These are phyloP conservation scores for Portunus trituberculatus DNA, from an alignment of 1,140 invertebrate genomes.

Conservation along the genomic window DNA sequence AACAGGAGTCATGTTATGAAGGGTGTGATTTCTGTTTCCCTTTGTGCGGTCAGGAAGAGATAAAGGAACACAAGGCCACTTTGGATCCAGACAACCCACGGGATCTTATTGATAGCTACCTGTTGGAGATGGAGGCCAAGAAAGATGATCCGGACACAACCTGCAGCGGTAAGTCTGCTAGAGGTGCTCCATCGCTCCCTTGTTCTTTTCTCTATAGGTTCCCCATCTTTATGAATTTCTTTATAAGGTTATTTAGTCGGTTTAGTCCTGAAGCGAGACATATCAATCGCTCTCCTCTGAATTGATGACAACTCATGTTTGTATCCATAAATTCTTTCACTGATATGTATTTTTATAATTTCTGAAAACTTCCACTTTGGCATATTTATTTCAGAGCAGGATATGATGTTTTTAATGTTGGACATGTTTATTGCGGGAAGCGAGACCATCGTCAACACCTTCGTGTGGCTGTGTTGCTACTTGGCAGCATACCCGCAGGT, in stretches of 20 bases:
- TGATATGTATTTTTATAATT: background rate
- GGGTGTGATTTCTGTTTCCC: too few relatives aligned
- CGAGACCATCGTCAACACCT: constrained; percentile 95
- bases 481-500: constrained; percentile 93
- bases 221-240: too few relatives aligned
- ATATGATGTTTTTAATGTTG: constrained; percentile 93
- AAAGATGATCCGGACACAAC: background rate
- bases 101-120: constrained; percentile 48
- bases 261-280: too few relatives aligned
- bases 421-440: constrained; percentile 96
- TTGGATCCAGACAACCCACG: constrained; percentile 38
- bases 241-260: too few relatives aligned
- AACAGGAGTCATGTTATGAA: too few relatives aligned
- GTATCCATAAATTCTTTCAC: background rate
- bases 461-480: constrained; percentile 93
- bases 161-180: constrained; percentile 17
- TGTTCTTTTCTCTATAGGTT: too few relatives aligned
- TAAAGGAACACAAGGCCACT: background rate
- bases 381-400: constrained; percentile 83
- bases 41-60: constrained; percentile 15
- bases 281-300: background rate
- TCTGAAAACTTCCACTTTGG: background rate
- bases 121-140: constrained; percentile 34
- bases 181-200: too few relatives aligned
- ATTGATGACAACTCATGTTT: background rate